phyloP scores from a whole-genome alignment of 2,113 vertebrate genomes.

The Nematolebias whitei region DNA sequence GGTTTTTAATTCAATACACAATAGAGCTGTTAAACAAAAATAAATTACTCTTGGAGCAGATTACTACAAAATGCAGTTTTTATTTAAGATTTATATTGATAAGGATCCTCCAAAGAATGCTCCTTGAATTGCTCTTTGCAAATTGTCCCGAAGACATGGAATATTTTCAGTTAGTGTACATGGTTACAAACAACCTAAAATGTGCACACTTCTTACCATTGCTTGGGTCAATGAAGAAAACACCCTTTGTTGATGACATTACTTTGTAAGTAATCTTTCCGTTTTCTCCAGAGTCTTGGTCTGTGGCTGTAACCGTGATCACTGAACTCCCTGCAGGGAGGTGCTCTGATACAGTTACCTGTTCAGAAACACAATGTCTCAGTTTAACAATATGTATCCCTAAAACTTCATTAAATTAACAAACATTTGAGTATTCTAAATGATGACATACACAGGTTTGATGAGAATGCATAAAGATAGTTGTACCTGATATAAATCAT shows the following conservation, averaged over 20 bases:
- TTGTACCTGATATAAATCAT: slow-evolving; percentile 91
- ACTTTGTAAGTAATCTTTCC: slow-evolving; percentile 89
- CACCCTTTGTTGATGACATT: slow-evolving; percentile 78
- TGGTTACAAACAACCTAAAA: neutral
- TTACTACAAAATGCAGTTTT: slow-evolving; percentile 9
- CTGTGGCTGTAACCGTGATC: slow-evolving; percentile 89
- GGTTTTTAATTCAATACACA: neutral
- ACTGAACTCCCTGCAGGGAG: slow-evolving; percentile 85
- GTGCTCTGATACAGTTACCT: slow-evolving; percentile 89
- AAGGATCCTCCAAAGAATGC: slow-evolving; percentile 39
- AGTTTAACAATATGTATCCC: neutral
- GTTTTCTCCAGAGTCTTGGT: slow-evolving; percentile 89
- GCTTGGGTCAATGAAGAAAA: slow-evolving; percentile 87
- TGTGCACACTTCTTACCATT: slow-evolving; percentile 83
- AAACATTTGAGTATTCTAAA: neutral
- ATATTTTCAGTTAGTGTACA: slow-evolving; percentile 19
- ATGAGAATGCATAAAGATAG: neutral
- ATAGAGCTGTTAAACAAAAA: neutral
- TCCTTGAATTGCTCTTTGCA: slow-evolving; percentile 25
- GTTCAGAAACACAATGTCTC: slow-evolving; percentile 18
- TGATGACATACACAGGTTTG: neutral
- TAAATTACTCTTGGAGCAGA: too few species aligned
- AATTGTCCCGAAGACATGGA: slow-evolving; percentile 23
- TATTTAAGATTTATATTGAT: slow-evolving; percentile 36
- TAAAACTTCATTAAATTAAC: neutral